A percentile compares a stretch with the other conserved stretches of the same genome.
Conservation (phyloP, 2,113 vertebrate species). For the Aleadryas rufinucha region DNA sequence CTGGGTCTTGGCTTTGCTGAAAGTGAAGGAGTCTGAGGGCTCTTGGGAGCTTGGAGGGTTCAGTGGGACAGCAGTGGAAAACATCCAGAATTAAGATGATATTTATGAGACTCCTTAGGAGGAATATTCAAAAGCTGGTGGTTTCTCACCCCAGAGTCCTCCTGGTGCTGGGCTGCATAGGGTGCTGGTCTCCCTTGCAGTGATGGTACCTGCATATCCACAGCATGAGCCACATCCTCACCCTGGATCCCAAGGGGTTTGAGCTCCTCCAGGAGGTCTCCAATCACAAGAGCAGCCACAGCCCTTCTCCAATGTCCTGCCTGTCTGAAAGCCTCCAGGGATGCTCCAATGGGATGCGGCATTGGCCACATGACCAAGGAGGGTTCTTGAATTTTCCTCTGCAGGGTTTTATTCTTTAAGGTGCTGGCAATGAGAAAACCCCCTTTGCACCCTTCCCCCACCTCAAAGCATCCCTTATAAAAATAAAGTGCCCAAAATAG, state of each 20-base stretch:
- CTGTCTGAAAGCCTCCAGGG: not conserved
- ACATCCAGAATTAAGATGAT: not conserved
- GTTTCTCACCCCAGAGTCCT: not conserved
- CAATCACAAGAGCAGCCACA: not conserved
- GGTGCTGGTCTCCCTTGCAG: not conserved
- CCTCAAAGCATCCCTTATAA: conserved; percentile 44
- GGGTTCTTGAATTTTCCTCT: not conserved
- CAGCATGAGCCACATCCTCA: not conserved
- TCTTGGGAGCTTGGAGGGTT: not conserved
- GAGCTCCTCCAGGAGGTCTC: not conserved
- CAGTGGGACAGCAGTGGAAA: not conserved
- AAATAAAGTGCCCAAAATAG: conserved; percentile 67
- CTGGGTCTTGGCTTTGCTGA: not conserved
- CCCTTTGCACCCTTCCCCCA: not conserved
- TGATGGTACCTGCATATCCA: too few species aligned
- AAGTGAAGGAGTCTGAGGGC: not conserved
- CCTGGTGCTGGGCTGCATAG: not conserved
- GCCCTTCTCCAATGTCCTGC: not conserved
- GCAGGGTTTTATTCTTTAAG: not conserved
- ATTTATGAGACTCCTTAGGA: not conserved
- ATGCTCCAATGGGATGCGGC: fast-evolving
- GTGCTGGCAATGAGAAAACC: conserved; percentile 17
- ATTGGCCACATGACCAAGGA: not conserved
- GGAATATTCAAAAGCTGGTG: not conserved
- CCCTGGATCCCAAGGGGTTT: not conserved